Evolutionary conservation across 2,888 invertebrate genomes (phyloP).

Genomic region (Pachycephus smyrnensis): DNA sequence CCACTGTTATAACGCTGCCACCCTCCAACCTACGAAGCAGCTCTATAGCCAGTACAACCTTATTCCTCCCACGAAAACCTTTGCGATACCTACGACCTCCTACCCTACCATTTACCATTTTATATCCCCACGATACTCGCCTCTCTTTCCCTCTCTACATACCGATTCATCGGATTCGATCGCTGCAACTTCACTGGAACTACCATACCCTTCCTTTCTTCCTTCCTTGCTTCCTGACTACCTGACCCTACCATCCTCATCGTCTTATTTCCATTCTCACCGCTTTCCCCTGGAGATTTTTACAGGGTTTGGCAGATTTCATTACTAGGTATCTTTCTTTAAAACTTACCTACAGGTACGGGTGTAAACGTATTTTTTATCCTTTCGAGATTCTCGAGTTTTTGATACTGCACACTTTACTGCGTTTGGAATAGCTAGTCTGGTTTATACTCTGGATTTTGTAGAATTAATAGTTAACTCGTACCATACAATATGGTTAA

Average conservation of each 20-base stretch:
- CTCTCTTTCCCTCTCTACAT: slow-evolving; percentile 6
- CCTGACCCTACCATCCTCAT: slow-evolving; percentile 15
- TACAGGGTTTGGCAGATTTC: slow-evolving; percentile 32
- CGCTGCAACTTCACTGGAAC: not conserved
- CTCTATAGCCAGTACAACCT: not conserved
- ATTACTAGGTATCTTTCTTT: not conserved
- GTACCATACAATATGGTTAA: not conserved
- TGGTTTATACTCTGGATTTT: not conserved
- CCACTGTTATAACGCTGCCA: slow-evolving; percentile 10
- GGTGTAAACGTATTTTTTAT: not conserved
- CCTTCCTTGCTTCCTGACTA: not conserved
- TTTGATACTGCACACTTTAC: not conserved
- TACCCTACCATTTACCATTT: slow-evolving; percentile 1
- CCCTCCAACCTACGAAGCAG: not conserved
- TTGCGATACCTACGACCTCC: slow-evolving; percentile 4
- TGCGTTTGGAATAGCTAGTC: not conserved
- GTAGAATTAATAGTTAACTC: not conserved
- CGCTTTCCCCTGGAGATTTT: slow-evolving; percentile 42
- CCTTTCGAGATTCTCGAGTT: not conserved
- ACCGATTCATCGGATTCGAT: not conserved
- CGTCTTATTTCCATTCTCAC: slow-evolving; percentile 27
- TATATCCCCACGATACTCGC: not conserved
- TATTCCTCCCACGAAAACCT: not conserved
- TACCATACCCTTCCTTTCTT: not conserved
- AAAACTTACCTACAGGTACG: not conserved